Conservation (phyloP, 2,113 vertebrate genomes). For the Podarcis raffonei region DNA sequence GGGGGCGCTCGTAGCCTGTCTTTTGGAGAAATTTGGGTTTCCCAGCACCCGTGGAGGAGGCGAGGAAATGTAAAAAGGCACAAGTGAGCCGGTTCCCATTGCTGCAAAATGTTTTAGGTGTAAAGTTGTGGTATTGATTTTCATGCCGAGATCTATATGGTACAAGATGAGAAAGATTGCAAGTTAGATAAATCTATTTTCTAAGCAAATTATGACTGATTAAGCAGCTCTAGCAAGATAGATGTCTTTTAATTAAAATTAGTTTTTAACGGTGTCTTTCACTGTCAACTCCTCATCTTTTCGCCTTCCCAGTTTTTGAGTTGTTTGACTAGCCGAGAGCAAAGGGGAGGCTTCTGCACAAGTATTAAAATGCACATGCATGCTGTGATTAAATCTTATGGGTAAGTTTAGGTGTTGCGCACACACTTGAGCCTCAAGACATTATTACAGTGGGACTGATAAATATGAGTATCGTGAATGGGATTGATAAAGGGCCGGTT, state of each 20-base stretch:
- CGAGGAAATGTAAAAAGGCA: slow-evolving; percentile 22
- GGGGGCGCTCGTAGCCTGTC: slow-evolving; percentile 80
- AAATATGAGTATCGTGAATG: neutral
- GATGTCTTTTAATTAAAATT: slow-evolving; percentile 66
- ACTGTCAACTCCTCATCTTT: slow-evolving; percentile 16
- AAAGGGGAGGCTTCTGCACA: neutral
- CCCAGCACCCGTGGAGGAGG: slow-evolving; percentile 21
- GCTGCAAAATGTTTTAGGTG: slow-evolving; percentile 56
- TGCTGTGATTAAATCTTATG: neutral
- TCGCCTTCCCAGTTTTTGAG: slow-evolving; percentile 31
- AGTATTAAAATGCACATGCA: neutral
- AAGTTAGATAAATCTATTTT: slow-evolving; percentile 67
- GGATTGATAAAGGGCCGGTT: neutral
- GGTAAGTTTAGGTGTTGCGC: neutral
- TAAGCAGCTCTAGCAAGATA: slow-evolving; percentile 49
- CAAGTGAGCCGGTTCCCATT: neutral
- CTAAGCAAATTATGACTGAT: slow-evolving; percentile 65
- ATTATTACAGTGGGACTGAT: slow-evolving; percentile 16
- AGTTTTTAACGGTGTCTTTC: slow-evolving; percentile 52
- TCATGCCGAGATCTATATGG: slow-evolving; percentile 53
- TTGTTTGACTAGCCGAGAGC: slow-evolving; percentile 25
- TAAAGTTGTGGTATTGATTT: slow-evolving; percentile 75
- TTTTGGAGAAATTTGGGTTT: slow-evolving; percentile 48
- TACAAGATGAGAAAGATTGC: slow-evolving; percentile 59
- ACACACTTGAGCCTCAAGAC: slow-evolving; percentile 29